Conservation (phyloP, 2,797 vertebrate species). For the Schizopygopsis malacanthus region DNA sequence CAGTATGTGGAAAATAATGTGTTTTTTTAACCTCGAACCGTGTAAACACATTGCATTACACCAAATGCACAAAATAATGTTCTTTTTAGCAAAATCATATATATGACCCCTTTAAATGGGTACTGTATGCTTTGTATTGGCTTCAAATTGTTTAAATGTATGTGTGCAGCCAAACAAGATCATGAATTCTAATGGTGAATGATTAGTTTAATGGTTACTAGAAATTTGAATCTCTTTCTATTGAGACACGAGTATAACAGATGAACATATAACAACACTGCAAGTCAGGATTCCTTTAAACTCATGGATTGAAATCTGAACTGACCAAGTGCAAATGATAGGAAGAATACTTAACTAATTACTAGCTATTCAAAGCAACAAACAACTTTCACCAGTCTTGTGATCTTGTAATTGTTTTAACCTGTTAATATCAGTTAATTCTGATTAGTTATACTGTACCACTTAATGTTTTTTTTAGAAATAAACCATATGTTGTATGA, state of each 20-base stretch:
- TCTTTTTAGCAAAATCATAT: no score
- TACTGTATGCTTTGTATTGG: slow-evolving; percentile 1
- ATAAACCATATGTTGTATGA: background rate
- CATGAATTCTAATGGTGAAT: background rate
- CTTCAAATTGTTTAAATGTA: background rate
- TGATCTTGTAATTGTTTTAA: background rate
- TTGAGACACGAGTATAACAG: background rate
- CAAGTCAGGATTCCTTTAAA: background rate
- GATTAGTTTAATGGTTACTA: background rate
- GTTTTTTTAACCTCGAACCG: no score
- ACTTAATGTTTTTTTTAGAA: background rate
- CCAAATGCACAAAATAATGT: no score
- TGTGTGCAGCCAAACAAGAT: background rate
- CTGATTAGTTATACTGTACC: background rate
- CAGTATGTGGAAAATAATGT: no score
- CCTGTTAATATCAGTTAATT: background rate
- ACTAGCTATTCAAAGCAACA: background rate
- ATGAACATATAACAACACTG: background rate
- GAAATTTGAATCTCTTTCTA: background rate
- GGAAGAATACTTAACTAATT: background rate
- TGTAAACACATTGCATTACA: no score
- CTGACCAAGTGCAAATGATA: background rate
- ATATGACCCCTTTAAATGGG: background rate
- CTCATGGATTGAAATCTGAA: background rate
- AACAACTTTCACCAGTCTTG: background rate